phyloP scores from a whole-genome alignment of 2,888 invertebrate genomes.

The Cosmia trapezina region DNA sequence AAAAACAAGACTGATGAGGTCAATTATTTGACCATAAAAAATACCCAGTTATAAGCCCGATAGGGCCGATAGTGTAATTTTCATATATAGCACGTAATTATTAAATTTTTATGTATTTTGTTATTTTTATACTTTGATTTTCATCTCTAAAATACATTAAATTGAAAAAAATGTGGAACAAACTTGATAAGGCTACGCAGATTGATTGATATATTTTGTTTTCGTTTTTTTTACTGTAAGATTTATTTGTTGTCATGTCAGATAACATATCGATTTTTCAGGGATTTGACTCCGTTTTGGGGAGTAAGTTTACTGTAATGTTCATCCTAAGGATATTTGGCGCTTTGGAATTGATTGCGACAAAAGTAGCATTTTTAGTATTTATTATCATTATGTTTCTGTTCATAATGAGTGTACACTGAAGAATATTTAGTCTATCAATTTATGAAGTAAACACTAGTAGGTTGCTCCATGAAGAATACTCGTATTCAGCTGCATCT shows the following conservation, averaged over 20 bases:
- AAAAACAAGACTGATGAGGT: too few species aligned
- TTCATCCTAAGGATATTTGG: background rate
- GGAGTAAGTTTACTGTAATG: background rate
- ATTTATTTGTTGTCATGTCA: background rate
- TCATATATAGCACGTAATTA: too few species aligned
- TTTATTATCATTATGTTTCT: background rate
- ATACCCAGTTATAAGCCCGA: background rate
- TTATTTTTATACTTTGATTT: background rate
- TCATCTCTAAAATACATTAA: background rate
- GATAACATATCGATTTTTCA: too few species aligned
- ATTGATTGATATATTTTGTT: too few species aligned
- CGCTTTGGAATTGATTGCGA: background rate
- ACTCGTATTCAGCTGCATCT: too few species aligned
- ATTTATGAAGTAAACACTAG: too few species aligned
- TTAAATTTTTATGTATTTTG: too few species aligned
- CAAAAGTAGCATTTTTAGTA: background rate
- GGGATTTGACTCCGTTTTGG: background rate
- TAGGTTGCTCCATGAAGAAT: too few species aligned
- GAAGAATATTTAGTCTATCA: too few species aligned
- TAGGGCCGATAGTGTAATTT: too few species aligned
- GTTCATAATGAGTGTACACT: too few species aligned
- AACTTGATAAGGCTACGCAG: background rate
- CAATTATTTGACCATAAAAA: background rate
- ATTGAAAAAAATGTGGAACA: background rate
- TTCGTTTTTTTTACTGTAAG: background rate